Percentiles rank a stretch among this genome's conserved stretches.
Evolutionary conservation across 2,113 vertebrate species (phyloP).

Genomic region (Ardeotis arabs): DNA sequence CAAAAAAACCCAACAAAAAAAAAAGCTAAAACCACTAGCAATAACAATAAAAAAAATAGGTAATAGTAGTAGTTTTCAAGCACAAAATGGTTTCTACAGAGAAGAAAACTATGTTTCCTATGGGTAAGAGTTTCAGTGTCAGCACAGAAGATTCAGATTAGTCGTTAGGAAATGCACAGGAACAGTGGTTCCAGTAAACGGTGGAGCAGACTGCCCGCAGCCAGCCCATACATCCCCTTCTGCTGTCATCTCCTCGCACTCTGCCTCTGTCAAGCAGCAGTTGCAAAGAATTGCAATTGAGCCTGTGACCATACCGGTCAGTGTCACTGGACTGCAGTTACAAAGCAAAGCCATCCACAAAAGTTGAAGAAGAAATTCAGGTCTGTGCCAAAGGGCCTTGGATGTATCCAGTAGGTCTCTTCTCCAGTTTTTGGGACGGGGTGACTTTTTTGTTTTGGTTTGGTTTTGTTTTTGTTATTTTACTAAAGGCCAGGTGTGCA

Average conservation of each 20-base stretch:
- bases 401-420: background rate
- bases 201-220: background rate
- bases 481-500: background rate
- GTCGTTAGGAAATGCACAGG: background rate
- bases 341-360: background rate
- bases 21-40: background rate
- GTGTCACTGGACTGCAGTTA: rapidly evolving
- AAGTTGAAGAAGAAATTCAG: background rate
- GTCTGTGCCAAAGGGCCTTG: background rate
- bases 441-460: too few species aligned
- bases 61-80: background rate
- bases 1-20: background rate
- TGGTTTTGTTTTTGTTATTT: background rate
- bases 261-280: background rate
- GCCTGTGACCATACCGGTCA: rapidly evolving
- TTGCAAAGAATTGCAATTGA: background rate
- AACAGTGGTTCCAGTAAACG: background rate
- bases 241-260: background rate
- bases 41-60: background rate
- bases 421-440: background rate
- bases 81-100: background rate
- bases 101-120: background rate
- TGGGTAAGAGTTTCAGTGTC: background rate
- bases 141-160: background rate
- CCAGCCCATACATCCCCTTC: background rate